phyloP scores from a whole-genome alignment of 2,888 invertebrate genomes.

The Lithophane leautieri region DNA sequence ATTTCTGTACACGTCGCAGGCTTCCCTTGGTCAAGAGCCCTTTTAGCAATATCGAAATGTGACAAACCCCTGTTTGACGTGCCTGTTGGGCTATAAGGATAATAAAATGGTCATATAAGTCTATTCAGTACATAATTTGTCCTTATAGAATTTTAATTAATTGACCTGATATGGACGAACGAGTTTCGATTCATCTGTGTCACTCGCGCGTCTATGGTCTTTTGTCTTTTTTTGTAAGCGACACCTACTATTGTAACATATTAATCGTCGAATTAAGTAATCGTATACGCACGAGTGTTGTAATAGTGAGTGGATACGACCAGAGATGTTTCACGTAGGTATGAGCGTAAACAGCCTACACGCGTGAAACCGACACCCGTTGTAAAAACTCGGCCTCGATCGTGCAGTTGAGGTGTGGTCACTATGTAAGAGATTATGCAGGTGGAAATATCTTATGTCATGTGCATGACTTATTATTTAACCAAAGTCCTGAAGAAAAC shows the following conservation, averaged over 20 bases:
- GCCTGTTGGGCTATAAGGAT: not conserved
- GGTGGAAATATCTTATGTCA: slow-evolving; percentile 9
- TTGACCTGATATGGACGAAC: slow-evolving; percentile 41
- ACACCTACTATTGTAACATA: slow-evolving; percentile 18
- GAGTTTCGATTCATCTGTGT: slow-evolving; percentile 37
- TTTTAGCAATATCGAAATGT: slow-evolving; percentile 18
- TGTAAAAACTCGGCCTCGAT: slow-evolving; percentile 78
- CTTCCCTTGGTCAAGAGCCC: not conserved
- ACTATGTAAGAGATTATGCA: slow-evolving; percentile 61
- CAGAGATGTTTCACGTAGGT: slow-evolving; percentile 65
- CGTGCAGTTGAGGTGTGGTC: slow-evolving; percentile 61
- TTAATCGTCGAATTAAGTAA: slow-evolving; percentile 54
- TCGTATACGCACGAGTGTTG: slow-evolving; percentile 31
- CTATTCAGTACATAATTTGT: slow-evolving; percentile 28
- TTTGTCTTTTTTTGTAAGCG: slow-evolving; percentile 12
- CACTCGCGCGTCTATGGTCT: slow-evolving; percentile 1
- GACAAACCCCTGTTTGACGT: not conserved
- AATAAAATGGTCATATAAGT: not conserved
- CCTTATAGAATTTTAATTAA: slow-evolving; percentile 32
- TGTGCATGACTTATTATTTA: too few relatives aligned
- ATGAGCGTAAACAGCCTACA: slow-evolving; percentile 76
- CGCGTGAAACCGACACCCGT: slow-evolving; percentile 79
- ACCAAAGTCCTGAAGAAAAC: not conserved
- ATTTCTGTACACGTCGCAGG: not conserved
- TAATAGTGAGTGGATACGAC: slow-evolving; percentile 50